These are phyloP conservation scores for Marisa cornuarietis DNA, from an alignment of 1,140 invertebrate genomes.

Conservation along the genomic window DNA sequence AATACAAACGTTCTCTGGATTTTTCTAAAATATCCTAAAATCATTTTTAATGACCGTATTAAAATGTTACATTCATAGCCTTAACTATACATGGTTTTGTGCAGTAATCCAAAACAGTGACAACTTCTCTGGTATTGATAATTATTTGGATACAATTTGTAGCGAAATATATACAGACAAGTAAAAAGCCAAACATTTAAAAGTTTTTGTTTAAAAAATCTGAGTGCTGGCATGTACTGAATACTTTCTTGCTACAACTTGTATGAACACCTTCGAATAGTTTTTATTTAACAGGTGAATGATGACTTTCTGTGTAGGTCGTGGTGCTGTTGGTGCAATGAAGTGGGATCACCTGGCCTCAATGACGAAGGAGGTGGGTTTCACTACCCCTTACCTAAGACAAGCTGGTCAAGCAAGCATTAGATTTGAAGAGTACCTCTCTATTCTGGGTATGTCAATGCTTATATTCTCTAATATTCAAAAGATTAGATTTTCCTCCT, in stretches of 20 bases:
- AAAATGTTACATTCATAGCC: too few species aligned
- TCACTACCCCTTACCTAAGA: constrained; percentile 25
- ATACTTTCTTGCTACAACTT: not conserved
- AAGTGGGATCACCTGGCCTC: constrained; percentile 12
- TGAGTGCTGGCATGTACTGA: too few species aligned
- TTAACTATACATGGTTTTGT: too few species aligned
- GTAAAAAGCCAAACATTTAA: too few species aligned
- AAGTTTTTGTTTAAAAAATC: not conserved
- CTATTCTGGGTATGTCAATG: constrained; percentile 11
- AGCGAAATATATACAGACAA: not conserved
- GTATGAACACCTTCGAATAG: too few species aligned
- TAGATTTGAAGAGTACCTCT: constrained; percentile 17
- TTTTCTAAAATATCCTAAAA: not conserved
- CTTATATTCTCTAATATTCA: not conserved
- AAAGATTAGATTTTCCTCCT: not conserved
- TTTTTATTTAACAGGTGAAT: not conserved
- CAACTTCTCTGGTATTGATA: too few species aligned
- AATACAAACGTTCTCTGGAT: not conserved
- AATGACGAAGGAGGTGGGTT: not conserved
- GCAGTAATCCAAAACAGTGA: too few species aligned
- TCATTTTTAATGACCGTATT: too few species aligned
- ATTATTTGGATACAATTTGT: too few species aligned
- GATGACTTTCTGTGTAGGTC: not conserved
- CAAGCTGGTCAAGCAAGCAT: constrained; percentile 14
- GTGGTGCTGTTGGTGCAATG: constrained; percentile 20